Conservation (phyloP, 2,888 invertebrate species). For the Plagodis pulveraria region DNA sequence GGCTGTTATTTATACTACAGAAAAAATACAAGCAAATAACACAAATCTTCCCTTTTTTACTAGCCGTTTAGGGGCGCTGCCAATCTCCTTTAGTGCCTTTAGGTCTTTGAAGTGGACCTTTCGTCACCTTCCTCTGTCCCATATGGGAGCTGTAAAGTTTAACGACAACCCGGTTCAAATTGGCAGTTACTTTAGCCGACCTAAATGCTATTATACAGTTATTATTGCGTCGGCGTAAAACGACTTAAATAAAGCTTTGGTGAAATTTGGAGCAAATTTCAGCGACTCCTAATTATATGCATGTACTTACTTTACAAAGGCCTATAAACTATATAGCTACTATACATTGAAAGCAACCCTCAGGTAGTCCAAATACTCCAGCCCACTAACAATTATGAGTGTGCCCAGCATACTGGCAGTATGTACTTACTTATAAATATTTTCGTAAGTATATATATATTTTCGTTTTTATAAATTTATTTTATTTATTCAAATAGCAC, state of each 20-base stretch:
- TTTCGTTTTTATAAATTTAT: too few relatives aligned
- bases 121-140: conserved; percentile 22
- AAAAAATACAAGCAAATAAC: too few relatives aligned
- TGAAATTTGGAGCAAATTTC: conserved; percentile 6
- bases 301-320: neutral
- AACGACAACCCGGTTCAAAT: conserved; percentile 14
- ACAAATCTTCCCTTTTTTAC: neutral
- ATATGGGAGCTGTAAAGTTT: conserved; percentile 20
- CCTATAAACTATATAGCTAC: too few relatives aligned
- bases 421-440: neutral
- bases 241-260: conserved; percentile 4
- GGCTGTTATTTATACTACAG: too few relatives aligned
- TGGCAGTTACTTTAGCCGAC: conserved; percentile 18
- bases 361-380: too few relatives aligned
- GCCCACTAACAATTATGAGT: too few relatives aligned
- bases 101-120: conserved; percentile 48
- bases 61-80: conserved; percentile 44
- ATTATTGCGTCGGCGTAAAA: conserved; percentile 10
- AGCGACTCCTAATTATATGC: neutral
- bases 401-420: too few relatives aligned
- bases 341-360: too few relatives aligned
- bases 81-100: conserved; percentile 52
- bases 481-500: too few relatives aligned
- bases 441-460: too few relatives aligned
- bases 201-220: conserved; percentile 13